Evolutionary conservation across 2,888 invertebrate genomes (phyloP).

Genomic region (Alentia gelatinosa): DNA sequence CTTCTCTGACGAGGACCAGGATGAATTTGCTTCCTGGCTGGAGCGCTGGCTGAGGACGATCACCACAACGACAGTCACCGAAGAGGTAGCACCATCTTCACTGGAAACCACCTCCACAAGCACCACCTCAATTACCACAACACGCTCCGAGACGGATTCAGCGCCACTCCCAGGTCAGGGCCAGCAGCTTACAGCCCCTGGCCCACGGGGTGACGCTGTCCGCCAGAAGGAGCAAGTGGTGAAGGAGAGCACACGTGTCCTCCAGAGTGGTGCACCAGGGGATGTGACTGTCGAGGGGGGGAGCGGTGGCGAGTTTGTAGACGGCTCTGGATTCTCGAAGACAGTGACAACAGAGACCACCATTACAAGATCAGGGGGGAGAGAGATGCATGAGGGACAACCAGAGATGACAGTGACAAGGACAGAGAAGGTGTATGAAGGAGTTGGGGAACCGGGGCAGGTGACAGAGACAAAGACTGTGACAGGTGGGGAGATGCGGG

Average conservation of each 20-base stretch:
- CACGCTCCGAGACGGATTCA: too few relatives aligned
- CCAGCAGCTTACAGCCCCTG: not conserved
- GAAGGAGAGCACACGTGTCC: not conserved
- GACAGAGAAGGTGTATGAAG: slow-evolving; percentile 37
- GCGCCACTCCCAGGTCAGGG: not conserved
- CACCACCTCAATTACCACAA: too few relatives aligned
- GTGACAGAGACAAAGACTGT: not conserved
- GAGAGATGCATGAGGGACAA: too few relatives aligned
- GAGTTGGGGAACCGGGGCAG: not conserved
- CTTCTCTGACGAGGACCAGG: slow-evolving; percentile 48
- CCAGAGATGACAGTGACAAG: not conserved
- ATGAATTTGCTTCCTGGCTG: slow-evolving; percentile 45
- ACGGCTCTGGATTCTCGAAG: not conserved
- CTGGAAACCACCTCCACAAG: not conserved
- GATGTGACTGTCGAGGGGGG: not conserved
- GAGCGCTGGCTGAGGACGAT: slow-evolving; percentile 5
- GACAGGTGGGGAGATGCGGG: not conserved
- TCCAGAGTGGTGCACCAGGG: not conserved
- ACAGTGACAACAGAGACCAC: not conserved
- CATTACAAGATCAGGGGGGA: not conserved
- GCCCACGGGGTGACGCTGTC: not conserved
- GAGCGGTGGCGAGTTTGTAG: not conserved
- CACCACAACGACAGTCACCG: not conserved
- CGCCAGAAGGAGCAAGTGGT: not conserved
- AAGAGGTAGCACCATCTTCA: slow-evolving; percentile 24